Base-by-base conservation (phyloP, 2,113 vertebrate genomes). In the Neogobius melanostomus region DNA sequence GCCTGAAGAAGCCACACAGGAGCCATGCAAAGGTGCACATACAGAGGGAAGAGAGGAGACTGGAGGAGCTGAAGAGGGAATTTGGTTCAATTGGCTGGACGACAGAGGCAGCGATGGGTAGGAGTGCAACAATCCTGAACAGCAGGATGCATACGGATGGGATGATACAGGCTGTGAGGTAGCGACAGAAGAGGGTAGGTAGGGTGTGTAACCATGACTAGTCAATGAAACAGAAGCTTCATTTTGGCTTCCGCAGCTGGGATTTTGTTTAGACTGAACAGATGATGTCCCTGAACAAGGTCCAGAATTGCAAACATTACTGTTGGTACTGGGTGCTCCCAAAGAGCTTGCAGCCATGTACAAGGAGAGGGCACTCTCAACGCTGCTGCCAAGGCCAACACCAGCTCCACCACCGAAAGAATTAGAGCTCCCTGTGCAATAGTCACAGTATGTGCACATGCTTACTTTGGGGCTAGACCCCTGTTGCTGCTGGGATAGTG, bases 391-490 rank as follows among this genome's bases (percentile, higher is more conserved):
- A 56, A 84, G 83, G 45, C 83, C 72, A 66, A 77, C 92, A 79
- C 66, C 74, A 76, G 91, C 92, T 62, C 86, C 76, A 56, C 88
- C 83, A 77, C 84, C 75, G 57, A 89, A 77, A 56, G 91, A 75
- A 49, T 90, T 77, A 53, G 90, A 82, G 85, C 74, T 81, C 64
- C 72, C 93, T 87, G 69, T 92, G 77, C 86, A 85, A 28, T 75
- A 68, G 62, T 92, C 84, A 80, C 95, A 96, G 85, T 91, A 94
- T 82, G 94, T 86, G 88, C 95, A 97, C 80, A 93, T 91, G 95
- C 97, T 99, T 98, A 99, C 97, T 94, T 96, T 95, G 78, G 94
- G 93, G 89, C 89, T 82, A 76, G 56, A 87, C 71, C 93, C 71
- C 70, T 91, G 91, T 84, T 92, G 93, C 60, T 93, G 94, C 73